phyloP scores from a whole-genome alignment of 2,888 invertebrate genomes.

The Drosophila pseudotalamancana region DNA sequence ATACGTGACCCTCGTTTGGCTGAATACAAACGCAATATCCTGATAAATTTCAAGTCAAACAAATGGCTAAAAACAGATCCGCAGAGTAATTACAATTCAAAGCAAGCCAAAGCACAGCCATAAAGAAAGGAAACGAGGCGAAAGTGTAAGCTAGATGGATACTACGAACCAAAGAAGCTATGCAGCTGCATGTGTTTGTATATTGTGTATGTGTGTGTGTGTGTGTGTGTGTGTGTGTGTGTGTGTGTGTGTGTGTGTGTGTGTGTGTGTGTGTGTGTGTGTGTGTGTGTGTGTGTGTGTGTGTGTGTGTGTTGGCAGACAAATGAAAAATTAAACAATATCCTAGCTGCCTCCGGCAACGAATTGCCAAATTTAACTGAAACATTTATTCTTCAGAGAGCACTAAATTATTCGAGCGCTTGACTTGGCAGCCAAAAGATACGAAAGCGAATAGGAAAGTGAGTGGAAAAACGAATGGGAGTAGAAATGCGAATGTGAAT shows the following conservation, averaged over 20 bases:
- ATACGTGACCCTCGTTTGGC: slow-evolving; percentile 35
- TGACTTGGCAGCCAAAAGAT: slow-evolving; percentile 33
- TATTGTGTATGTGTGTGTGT: slow-evolving; percentile 1
- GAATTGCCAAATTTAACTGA: slow-evolving; percentile 77
- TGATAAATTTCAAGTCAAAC: slow-evolving; percentile 73
- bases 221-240: slow-evolving; percentile 6
- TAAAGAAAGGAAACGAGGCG: slow-evolving; percentile 35
- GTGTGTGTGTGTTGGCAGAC: slow-evolving; percentile 26
- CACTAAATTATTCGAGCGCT: slow-evolving; percentile 71
- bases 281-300: slow-evolving; percentile 12
- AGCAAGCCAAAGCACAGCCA: slow-evolving; percentile 38
- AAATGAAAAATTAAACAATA: slow-evolving; percentile 80
- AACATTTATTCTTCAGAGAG: slow-evolving; percentile 73
- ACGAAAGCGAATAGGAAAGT: slow-evolving; percentile 20
- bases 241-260: neutral
- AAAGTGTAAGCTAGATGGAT: slow-evolving; percentile 15
- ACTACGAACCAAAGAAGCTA: slow-evolving; percentile 7
- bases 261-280: slow-evolving; percentile 2
- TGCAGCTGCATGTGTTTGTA: slow-evolving; percentile 24
- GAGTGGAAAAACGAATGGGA: neutral
- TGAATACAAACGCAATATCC: slow-evolving; percentile 52
- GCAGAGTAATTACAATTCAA: slow-evolving; percentile 66
- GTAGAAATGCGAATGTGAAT: slow-evolving; percentile 6
- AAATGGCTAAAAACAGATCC: slow-evolving; percentile 67
- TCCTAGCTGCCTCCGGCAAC: slow-evolving; percentile 56